Evolutionary conservation across 2,888 invertebrate species (phyloP).

Genomic region (Luperina testacea): DNA sequence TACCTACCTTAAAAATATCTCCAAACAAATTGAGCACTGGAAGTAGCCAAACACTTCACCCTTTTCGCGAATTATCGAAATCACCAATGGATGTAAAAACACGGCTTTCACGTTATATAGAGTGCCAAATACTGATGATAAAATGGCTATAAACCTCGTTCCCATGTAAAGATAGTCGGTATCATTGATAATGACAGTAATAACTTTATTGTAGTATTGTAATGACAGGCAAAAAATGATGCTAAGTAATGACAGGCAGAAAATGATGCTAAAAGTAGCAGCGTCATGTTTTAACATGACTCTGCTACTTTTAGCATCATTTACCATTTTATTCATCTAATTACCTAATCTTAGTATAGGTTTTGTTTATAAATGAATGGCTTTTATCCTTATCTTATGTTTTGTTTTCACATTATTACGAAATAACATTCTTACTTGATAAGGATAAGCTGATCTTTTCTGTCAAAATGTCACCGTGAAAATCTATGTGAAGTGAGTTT

Average conservation of each 20-base stretch:
- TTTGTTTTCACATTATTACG: slow-evolving; percentile 25
- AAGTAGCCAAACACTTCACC: background rate
- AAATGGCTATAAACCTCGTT: background rate
- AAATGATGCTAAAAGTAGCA: slow-evolving; percentile 5
- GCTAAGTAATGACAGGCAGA: slow-evolving; percentile 24
- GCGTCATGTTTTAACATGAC: background rate
- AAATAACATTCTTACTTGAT: background rate
- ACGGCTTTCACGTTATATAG: slow-evolving; percentile 22
- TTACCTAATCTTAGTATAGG: background rate
- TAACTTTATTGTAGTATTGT: background rate
- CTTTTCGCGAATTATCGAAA: slow-evolving; percentile 2
- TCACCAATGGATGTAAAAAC: slow-evolving; percentile 12
- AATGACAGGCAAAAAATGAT: slow-evolving; percentile 32
- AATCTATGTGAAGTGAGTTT: no score
- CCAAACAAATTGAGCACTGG: slow-evolving; percentile 6
- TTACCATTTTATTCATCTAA: no score
- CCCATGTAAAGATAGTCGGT: slow-evolving; percentile 13
- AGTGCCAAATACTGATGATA: slow-evolving; percentile 20
- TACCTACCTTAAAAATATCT: slow-evolving; percentile 16
- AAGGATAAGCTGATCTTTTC: background rate
- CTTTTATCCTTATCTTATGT: background rate
- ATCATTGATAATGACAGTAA: slow-evolving; percentile 21
- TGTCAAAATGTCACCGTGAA: no score
- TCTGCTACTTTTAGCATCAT: no score
- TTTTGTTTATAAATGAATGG: background rate